Evolutionary conservation across 2,113 vertebrate genomes (phyloP), one percentile per base, ranked within the genome.

Genomic region (Oryzias melastigma): DNA sequence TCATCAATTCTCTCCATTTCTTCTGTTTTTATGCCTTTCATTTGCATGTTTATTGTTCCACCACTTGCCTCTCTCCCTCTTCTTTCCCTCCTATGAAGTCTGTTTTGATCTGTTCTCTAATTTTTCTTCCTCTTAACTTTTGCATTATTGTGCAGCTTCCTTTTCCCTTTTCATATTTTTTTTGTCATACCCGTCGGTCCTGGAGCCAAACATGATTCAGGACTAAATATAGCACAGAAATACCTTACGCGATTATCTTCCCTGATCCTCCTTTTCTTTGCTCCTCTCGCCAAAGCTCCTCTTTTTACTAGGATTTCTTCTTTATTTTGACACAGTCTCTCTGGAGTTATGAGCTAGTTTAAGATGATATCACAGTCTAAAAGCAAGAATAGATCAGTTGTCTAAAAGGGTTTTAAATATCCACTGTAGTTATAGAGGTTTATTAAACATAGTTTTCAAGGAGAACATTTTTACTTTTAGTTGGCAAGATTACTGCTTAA

Each of bases 11-110:
- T 74, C 29, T 64, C 58, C n/a, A 62, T 72, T 77, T 62, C 56
- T 62, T 52, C 29, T 29, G 41, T 71, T 68, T 77, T 72, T 65
- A 66, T 75, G 65, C 62, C 64, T 78, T 71, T 55, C 67, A 87
- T 87, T 85, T 80, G 80, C 86, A 87, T 88, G 87, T 87, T 84
- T 87, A 87, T 88, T 86, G 80, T 85, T 85, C 83, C 77, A 81
- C 80, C 63, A 63, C 73, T 69, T 70, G 43, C 65, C 57, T 70
- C 54, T 50, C 56, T 57, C 47, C 57, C 52, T 52, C 35, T 35
- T 35, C 35, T 35, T 15, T 52, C 52, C 20, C 45, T 55, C 58
- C 55, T n/a, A 55, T 52, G 27, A 43, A 64, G 76, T 79, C 81
- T 74, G 24, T 69, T 82, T 68, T 64, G 18, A 77, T 88, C 48